phyloP scores from a whole-genome alignment of 2,797 vertebrate species.

The Chrosomus eos region DNA sequence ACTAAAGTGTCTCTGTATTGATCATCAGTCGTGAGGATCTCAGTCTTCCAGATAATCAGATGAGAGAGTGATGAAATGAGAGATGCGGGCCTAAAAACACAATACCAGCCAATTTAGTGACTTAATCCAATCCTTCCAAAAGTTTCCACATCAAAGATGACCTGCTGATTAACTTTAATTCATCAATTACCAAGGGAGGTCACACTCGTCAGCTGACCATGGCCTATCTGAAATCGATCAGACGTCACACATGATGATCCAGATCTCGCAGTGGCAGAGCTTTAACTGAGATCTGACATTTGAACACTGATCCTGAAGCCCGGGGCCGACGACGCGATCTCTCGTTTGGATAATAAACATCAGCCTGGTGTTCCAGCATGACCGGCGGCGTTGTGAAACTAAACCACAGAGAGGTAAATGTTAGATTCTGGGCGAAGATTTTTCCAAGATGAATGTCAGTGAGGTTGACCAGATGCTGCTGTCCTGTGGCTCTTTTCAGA shows the following conservation, averaged over 20 bases:
- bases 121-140: conserved; percentile 37
- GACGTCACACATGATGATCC: background rate
- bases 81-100: background rate
- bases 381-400: conserved; percentile 21
- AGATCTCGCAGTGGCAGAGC: conserved; percentile 9
- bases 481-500: background rate
- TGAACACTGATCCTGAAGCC: conserved; percentile 63
- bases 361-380: conserved; percentile 33
- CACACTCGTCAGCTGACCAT: background rate
- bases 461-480: background rate
- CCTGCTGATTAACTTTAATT: conserved; percentile 42
- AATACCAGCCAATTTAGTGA: conserved; percentile 19
- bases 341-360: conserved; percentile 36
- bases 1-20: background rate
- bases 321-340: conserved; percentile 31
- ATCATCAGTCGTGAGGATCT: background rate
- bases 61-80: conserved; percentile 2
- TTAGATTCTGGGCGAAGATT: conserved; percentile 55
- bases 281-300: conserved; percentile 60
- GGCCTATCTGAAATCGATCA: conserved; percentile 47
- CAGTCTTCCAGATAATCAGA: conserved; percentile 32
- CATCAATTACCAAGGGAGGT: conserved; percentile 22
- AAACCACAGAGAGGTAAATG: conserved; percentile 55
- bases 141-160: conserved; percentile 30
- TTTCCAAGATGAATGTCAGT: conserved; percentile 35